Evolutionary conservation across 2,888 invertebrate species (phyloP), one percentile per base, ranked within the genome.

Genomic region (Lapara coniferarum): DNA sequence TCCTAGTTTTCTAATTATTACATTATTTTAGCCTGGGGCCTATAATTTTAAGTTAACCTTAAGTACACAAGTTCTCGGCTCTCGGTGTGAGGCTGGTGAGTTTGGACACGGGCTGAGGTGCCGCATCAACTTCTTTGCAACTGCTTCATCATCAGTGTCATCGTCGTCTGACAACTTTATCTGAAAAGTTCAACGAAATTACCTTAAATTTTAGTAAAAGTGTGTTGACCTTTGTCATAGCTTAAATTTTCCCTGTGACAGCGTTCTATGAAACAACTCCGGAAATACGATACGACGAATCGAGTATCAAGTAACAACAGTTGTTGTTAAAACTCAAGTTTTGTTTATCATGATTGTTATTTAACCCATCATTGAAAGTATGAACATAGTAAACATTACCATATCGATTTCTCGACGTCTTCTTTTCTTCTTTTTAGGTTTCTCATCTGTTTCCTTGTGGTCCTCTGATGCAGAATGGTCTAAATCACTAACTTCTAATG

Each of bases 51-150:
- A 10, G 46, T 44, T 63, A 51, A 93, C 96, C 79, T 97, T 95
- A 10, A 97, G 94, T 13, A 97, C 97, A 90, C 97, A 97, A 57
- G 96, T 96, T 49, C 97, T 94, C 3, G 97, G 97, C 82, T 97
- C 97, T 52, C 97, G 94, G 59, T 95, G 95, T 0, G 96, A 96
- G 10, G 96, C 96, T 4, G 93, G 92, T 25, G 94, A 94, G 79
- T 89, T 89, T 13, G 93, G 88, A 2, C 88, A 89, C 0, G 93
- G 92, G 74, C 93, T 93, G 59, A 86, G 83, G 67, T 85, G 85
- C 30, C 89, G 89, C 67, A 85, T 78, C 74, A 86, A 76, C 79
- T 94, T 94, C 82, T 91, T 92, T 53, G 84, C 73, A 68, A 86
- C 72, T 66, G 85, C 85, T 71, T 94, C 94, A 69, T 93, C 93